Evolutionary conservation across 1,140 invertebrate species (phyloP).

Genomic region (Tetramorium alpestre): DNA sequence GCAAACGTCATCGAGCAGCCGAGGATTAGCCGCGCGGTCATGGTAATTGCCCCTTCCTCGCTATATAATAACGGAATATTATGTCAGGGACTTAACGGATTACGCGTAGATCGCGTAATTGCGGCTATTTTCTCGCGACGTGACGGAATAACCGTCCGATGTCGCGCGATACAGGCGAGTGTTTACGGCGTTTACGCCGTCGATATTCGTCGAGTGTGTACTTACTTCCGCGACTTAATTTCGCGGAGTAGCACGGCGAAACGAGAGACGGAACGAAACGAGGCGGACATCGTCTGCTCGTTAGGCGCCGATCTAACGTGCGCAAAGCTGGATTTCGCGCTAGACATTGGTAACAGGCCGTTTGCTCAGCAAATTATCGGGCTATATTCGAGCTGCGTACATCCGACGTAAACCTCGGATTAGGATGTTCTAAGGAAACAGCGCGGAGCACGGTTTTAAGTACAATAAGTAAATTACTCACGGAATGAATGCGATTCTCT

Average conservation of each 20-base stretch:
- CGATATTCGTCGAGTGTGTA: not conserved
- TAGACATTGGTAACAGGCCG: not conserved
- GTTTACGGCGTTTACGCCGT: not conserved
- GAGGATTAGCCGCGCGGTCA: constrained; percentile 46
- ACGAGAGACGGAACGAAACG: not conserved
- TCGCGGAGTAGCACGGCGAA: not conserved
- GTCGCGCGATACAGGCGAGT: not conserved
- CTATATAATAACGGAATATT: constrained; percentile 55
- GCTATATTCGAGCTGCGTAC: constrained; percentile 15
- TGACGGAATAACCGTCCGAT: not conserved
- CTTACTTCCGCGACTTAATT: not conserved
- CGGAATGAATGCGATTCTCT: not conserved
- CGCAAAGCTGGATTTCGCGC: constrained; percentile 46
- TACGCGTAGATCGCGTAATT: constrained; percentile 36
- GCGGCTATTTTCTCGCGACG: constrained; percentile 4
- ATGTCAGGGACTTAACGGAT: constrained; percentile 48
- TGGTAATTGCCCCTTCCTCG: constrained; percentile 38
- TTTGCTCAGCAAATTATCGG: constrained; percentile 47
- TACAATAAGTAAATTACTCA: not conserved
- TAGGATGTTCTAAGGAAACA: constrained; percentile 22
- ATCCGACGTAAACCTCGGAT: constrained; percentile 22
- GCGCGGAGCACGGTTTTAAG: not conserved
- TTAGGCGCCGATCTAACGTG: constrained; percentile 3
- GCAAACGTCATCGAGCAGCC: constrained; percentile 45
- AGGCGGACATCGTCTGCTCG: not conserved